Conservation (phyloP, 2,888 invertebrate genomes). For the Parnassius orleans region DNA sequence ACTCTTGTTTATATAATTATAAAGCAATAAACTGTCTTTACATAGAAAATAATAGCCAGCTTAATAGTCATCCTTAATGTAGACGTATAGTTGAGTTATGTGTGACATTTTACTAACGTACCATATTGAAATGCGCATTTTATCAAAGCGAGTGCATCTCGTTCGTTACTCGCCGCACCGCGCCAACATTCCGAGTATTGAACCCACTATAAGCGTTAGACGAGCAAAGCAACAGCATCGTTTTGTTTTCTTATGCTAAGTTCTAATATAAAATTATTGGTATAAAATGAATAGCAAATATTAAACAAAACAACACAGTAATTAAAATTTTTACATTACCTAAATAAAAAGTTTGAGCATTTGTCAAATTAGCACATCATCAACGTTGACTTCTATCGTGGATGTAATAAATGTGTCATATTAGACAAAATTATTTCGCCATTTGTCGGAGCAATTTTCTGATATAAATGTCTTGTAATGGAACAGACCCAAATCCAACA, state of each 20-base stretch:
- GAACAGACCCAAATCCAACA: no score
- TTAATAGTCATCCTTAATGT: not conserved
- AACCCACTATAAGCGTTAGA: conserved; percentile 73
- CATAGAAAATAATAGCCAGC: no score
- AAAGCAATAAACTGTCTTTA: no score
- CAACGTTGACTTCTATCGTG: no score
- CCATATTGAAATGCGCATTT: conserved; percentile 64
- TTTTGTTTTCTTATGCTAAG: not conserved
- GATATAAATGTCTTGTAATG: no score
- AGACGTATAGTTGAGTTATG: conserved; percentile 15
- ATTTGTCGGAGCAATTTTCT: no score
- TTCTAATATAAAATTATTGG: not conserved
- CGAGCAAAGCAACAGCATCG: conserved; percentile 23
- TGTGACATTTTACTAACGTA: conserved; percentile 22
- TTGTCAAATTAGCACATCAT: no score
- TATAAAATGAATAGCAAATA: not conserved
- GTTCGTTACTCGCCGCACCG: conserved; percentile 65
- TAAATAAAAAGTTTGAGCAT: not conserved
- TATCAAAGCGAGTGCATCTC: conserved; percentile 68
- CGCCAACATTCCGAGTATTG: conserved; percentile 53
- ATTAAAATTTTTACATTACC: not conserved
- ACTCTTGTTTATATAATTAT: no score
- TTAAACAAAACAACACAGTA: not conserved
- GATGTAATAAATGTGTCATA: no score
- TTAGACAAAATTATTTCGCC: no score